Percentiles rank a stretch among this genome's conserved stretches.
Evolutionary conservation across 2,888 invertebrate genomes (phyloP).

Genomic region (Scaptomyza polygonia): DNA sequence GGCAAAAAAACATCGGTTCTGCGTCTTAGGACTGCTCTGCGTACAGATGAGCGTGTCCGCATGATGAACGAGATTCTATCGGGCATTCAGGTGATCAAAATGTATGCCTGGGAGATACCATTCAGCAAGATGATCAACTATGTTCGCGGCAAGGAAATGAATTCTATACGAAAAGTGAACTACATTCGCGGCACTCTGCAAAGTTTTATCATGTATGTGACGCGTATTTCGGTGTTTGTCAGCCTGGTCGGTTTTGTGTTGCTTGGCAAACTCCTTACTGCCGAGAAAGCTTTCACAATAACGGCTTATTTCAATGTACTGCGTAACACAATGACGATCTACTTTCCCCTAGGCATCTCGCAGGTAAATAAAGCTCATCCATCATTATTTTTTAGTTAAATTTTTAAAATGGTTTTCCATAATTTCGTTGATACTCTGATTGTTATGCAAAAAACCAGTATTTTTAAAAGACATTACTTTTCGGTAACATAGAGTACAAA

Average conservation of each 20-base stretch:
- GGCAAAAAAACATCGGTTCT: constrained; percentile 91
- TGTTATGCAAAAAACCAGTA: background rate
- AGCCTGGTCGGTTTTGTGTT: constrained; percentile 92
- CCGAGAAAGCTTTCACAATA: constrained; percentile 94
- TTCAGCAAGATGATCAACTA: constrained; percentile 90
- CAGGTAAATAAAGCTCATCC: constrained; percentile 73
- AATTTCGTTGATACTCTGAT: background rate
- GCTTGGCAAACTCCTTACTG: constrained; percentile 89
- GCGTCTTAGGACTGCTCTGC: constrained; percentile 91
- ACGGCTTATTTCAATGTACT: constrained; percentile 95
- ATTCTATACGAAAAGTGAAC: constrained; percentile 89
- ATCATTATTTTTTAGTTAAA: background rate
- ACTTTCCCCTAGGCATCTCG: constrained; percentile 91
- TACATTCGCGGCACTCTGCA: constrained; percentile 91
- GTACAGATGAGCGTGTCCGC: constrained; percentile 95
- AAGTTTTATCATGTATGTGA: constrained; percentile 94
- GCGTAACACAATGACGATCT: constrained; percentile 93
- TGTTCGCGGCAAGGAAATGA: constrained; percentile 86
- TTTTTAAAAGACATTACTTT: background rate
- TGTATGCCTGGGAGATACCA: constrained; percentile 97
- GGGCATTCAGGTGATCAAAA: constrained; percentile 96
- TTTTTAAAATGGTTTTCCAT: too few relatives aligned
- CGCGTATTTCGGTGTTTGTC: constrained; percentile 93
- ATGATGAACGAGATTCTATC: constrained; percentile 95
- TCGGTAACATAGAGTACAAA: background rate